These are phyloP conservation scores for Macrophya annulata DNA, from an alignment of 2,888 invertebrate species.

Conservation along the genomic window DNA sequence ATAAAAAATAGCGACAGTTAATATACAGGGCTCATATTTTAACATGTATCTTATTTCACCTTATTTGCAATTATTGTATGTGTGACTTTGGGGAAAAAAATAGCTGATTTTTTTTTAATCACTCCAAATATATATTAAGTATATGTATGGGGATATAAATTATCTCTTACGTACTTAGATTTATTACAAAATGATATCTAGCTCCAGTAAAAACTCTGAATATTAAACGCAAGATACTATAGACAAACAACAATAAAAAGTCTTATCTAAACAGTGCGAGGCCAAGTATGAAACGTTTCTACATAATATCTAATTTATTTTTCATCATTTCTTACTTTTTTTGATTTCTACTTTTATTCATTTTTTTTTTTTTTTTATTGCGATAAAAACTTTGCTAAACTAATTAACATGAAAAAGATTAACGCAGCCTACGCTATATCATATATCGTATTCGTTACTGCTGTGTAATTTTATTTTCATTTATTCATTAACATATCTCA, in stretches of 20 bases:
- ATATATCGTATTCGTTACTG: neutral
- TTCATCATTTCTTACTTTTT: neutral
- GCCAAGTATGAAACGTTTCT: neutral
- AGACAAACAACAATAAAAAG: neutral
- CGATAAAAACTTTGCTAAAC: neutral
- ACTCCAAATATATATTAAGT: too few relatives aligned
- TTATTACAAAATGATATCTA: neutral
- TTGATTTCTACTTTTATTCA: neutral
- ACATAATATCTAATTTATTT: neutral
- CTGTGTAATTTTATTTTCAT: neutral
- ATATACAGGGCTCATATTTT: too few relatives aligned
- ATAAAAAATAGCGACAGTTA: too few relatives aligned
- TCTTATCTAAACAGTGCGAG: conserved; percentile 11
- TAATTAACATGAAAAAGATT: too few relatives aligned
- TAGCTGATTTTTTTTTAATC: too few relatives aligned
- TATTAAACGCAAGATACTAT: neutral
- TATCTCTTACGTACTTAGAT: too few relatives aligned
- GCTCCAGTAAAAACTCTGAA: neutral
- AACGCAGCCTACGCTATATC: neutral
- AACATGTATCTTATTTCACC: too few relatives aligned
- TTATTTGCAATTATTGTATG: too few relatives aligned
- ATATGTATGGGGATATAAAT: too few relatives aligned
- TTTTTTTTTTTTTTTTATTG: neutral
- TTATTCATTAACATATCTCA: too few relatives aligned
- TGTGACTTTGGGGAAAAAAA: too few relatives aligned